These are phyloP conservation scores for Hypsibius dujardini DNA, from an alignment of 1,140 invertebrate genomes.

Conservation along the genomic window DNA sequence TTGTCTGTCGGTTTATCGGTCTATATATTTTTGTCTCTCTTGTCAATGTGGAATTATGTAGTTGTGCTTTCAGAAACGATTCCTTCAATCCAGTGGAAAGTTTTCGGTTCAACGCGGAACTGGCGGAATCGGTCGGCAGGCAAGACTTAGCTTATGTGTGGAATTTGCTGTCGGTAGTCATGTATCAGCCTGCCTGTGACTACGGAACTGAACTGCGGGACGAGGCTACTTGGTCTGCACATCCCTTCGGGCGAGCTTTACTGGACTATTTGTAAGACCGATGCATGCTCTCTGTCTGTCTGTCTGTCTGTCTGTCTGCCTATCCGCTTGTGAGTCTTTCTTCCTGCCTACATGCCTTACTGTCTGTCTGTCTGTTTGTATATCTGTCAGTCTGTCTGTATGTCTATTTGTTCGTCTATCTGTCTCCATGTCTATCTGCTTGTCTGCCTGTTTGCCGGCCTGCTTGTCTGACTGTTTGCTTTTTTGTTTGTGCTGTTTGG, in stretches of 20 bases:
- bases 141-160: conserved; percentile 8
- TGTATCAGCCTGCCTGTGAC: background rate
- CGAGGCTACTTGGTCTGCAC: conserved; percentile 31
- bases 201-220: no score
- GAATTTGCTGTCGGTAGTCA: background rate
- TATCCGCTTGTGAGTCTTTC: no score
- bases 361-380: no score
- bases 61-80: conserved; percentile 7
- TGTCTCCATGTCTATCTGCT: no score
- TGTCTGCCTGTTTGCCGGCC: no score
- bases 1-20: no score
- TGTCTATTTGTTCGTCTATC: no score
- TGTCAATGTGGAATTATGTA: background rate
- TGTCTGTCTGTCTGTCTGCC: no score
- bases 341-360: no score
- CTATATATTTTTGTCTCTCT: background rate
- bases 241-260: conserved; percentile 30
- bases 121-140: background rate
- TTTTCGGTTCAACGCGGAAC: background rate
- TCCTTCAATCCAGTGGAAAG: background rate
- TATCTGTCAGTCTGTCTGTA: no score
- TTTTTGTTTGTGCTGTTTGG: background rate
- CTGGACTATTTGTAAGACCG: conserved; percentile 30
- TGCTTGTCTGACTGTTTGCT: no score
- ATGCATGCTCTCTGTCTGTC: background rate